Base-by-base conservation (phyloP, 2,888 invertebrate genomes). In the Argyresthia albistria region DNA sequence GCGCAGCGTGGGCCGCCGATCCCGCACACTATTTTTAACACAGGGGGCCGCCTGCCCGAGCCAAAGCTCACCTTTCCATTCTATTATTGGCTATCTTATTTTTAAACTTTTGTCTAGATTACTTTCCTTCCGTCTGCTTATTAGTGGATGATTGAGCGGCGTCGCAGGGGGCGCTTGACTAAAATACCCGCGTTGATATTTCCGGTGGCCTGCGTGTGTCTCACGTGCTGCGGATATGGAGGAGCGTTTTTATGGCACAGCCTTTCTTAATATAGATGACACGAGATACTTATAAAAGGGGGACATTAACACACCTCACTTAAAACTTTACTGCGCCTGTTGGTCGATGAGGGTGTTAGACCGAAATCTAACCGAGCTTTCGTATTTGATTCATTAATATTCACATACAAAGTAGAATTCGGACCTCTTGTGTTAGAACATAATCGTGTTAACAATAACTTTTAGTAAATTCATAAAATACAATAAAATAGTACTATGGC, bases 41-140 rank as follows among this genome's bases (percentile, higher is more conserved):
- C 42, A 12, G 43, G 35, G 50, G 35, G 37, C n/a, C 43, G 37
- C 50, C 8, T 11, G 35, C 43, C 8, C 42, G 36, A 78, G 76
- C 72, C 75, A 73, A 76, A 80, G 81, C 84, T 83, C 84, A 84
- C 86, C 86, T 86, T 82, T 82, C 83, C 71, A 25, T 70, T 81
- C 82, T 86, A 86, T 86, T 87, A 71, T 71, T 73, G 76, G 68
- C 70, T 55, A 61, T 57, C 63, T 77, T 84, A 82, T 80, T 82
- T 81, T 79, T 84, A 84, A 80, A 84, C 83, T 80, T 84, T 83
- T 86, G 84, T 86, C 84, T 86, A 80, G 83, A 86, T 84, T 73
- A 80, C 83, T 82, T 81, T 82, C 79, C 83, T 83, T 82, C 81
- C 81, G 80, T 73, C 76, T 79, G 74, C 83, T 84, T 82, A 86